phyloP scores from a whole-genome alignment of 1,140 invertebrate species.

The Drosophila serrata region DNA sequence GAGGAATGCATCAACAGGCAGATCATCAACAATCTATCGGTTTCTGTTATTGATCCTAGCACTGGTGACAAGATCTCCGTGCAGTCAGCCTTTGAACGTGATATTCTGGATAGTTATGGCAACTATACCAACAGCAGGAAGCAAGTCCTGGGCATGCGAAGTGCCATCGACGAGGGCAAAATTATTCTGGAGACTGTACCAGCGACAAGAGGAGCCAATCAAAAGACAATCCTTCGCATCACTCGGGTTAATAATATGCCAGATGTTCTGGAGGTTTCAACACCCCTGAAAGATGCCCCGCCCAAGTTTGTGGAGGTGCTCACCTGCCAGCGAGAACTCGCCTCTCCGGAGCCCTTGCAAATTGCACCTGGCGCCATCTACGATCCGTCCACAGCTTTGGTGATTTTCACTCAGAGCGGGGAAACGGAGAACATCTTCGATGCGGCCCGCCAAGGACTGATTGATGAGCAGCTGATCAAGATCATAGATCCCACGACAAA shows the following conservation, averaged over 20 bases:
- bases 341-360: conserved; percentile 89
- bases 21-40: conserved; percentile 93
- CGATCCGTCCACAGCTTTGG: conserved; percentile 90
- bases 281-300: conserved; percentile 85
- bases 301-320: conserved; percentile 73
- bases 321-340: conserved; percentile 86
- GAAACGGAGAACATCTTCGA: conserved; percentile 89
- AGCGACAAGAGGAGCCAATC: conserved; percentile 78
- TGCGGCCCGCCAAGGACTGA: conserved; percentile 89
- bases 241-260: conserved; percentile 86
- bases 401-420: conserved; percentile 90
- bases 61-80: conserved; percentile 90
- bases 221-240: conserved; percentile 77
- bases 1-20: conserved; percentile 94
- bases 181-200: conserved; percentile 87
- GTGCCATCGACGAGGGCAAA: conserved; percentile 90
- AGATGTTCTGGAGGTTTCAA: conserved; percentile 89
- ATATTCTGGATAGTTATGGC: conserved; percentile 92
- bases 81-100: conserved; percentile 91
- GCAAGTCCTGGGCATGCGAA: conserved; percentile 89
- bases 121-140: conserved; percentile 88
- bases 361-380: conserved; percentile 90
- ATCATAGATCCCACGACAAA: conserved; percentile 91
- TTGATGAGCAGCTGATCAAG: conserved; percentile 89
- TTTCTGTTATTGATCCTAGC: conserved; percentile 91